Percentiles rank a stretch among this genome's conserved stretches.
Evolutionary conservation across 2,797 vertebrate species (phyloP).

Genomic region (Ptychadena robeensis): DNA sequence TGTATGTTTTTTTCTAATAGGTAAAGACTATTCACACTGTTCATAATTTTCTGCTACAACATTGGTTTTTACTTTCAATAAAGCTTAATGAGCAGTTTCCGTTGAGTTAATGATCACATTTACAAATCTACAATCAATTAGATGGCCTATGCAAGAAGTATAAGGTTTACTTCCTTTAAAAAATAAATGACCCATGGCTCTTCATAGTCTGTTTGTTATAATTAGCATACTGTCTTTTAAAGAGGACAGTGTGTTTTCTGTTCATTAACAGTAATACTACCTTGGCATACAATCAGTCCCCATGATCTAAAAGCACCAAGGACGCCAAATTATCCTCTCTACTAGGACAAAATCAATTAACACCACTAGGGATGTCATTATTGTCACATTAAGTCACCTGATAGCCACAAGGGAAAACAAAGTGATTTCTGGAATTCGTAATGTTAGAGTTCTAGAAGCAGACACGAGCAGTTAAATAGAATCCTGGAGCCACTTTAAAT

Average conservation of each 20-base stretch:
- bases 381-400: slow-evolving; percentile 83
- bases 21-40: slow-evolving; percentile 70
- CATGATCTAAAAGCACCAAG: slow-evolving; percentile 72
- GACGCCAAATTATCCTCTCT: slow-evolving; percentile 80
- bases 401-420: slow-evolving; percentile 80
- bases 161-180: slow-evolving; percentile 73
- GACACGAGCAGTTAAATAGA: slow-evolving; percentile 58
- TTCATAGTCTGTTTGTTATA: slow-evolving; percentile 72
- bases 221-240: slow-evolving; percentile 79
- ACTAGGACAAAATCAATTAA: slow-evolving; percentile 86
- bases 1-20: slow-evolving; percentile 72
- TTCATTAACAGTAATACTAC: slow-evolving; percentile 82
- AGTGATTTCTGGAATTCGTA: slow-evolving; percentile 82
- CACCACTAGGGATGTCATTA: slow-evolving; percentile 84
- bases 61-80: slow-evolving; percentile 67
- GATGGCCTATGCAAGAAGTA: slow-evolving; percentile 67
- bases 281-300: slow-evolving; percentile 77
- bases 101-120: slow-evolving; percentile 71
- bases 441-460: slow-evolving; percentile 67
- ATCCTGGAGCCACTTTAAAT: slow-evolving; percentile 46
- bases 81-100: slow-evolving; percentile 68
- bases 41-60: slow-evolving; percentile 71
- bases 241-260: slow-evolving; percentile 79
- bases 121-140: slow-evolving; percentile 73
- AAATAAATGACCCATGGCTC: slow-evolving; percentile 75